Evolutionary conservation across 2,888 invertebrate species (phyloP).

Genomic region (Leptopilina myrica): DNA sequence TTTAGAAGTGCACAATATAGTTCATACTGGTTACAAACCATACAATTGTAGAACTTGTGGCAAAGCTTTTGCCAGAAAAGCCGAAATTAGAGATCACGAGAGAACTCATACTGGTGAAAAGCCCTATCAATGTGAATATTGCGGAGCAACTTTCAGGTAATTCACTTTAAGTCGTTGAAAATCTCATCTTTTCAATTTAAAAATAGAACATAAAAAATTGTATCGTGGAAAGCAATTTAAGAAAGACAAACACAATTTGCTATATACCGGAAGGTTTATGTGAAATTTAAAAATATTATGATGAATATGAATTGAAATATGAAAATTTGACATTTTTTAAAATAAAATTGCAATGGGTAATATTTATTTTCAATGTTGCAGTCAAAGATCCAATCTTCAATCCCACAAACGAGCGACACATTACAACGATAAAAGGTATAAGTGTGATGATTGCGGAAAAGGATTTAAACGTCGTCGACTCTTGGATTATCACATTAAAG

Average conservation of each 20-base stretch:
- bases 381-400: slow-evolving; percentile 89
- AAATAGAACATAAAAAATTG: too few species aligned
- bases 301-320: too few species aligned
- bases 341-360: too few species aligned
- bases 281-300: too few species aligned
- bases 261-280: too few species aligned
- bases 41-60: slow-evolving; percentile 84
- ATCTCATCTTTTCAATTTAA: too few species aligned
- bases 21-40: slow-evolving; percentile 86
- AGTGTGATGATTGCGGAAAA: slow-evolving; percentile 85
- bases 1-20: slow-evolving; percentile 86
- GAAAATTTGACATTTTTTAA: too few species aligned
- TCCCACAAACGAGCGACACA: slow-evolving; percentile 89
- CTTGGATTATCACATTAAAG: slow-evolving; percentile 89
- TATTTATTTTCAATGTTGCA: slow-evolving; percentile 59
- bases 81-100: slow-evolving; percentile 89
- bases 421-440: slow-evolving; percentile 85
- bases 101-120: slow-evolving; percentile 89
- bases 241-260: too few species aligned
- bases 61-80: slow-evolving; percentile 86
- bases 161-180: too few species aligned
- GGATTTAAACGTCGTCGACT: slow-evolving; percentile 83
- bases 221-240: too few species aligned
- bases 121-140: slow-evolving; percentile 87
- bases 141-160: slow-evolving; percentile 84